Base-by-base conservation (phyloP, 2,113 vertebrate species). In the Chionodraco myersi region DNA sequence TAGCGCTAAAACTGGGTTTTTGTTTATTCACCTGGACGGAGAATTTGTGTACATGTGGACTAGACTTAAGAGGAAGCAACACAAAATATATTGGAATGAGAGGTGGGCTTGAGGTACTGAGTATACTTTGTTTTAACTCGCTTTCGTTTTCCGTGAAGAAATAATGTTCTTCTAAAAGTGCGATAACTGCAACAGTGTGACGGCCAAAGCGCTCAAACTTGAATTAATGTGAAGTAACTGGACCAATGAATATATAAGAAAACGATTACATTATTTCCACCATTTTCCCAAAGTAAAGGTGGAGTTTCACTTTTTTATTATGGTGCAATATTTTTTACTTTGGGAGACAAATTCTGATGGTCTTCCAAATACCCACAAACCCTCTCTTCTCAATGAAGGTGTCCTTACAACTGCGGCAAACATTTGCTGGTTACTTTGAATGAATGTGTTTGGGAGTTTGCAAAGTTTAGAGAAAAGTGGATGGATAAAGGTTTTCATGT, bases 381-480 rank as follows among this genome's bases (percentile, higher is more conserved):
- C 21, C 26, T 67, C 4, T 73, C 12, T 10, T n/a, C 44, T 77
- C 15, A 44, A 1, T n/a, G 36, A 49, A 6, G 1, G 34, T 23
- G 10, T 41, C 36, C 36, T 6, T 41, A 41, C 36, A 6, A 5
- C 36, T 41, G 36, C 6, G 36, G 36, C 36, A 41, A 6, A 41
- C 36, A 41, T 5, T 57, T 44, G 23, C 14, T 48, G 30, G 13
- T 67, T 62, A 18, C 61, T 26, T 77, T 68, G 45, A 23, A 60
- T 77, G 57, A 12, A 4, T 49, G 58, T 59, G n/a, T 80, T 72
- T 75, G 13, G 53, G 11, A 36, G 26, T 3, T 23, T 75, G n/a
- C n/a, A 69, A 51, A 58, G 15, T 23, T 10, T 14, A 71, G 12
- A 44, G 18, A 72, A 14, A 5, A 34, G 3, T 59, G 15, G 10